Evolutionary conservation across 1,140 invertebrate genomes (phyloP), one percentile per base, ranked within the genome.

Genomic region (Harlomillsia oculata): DNA sequence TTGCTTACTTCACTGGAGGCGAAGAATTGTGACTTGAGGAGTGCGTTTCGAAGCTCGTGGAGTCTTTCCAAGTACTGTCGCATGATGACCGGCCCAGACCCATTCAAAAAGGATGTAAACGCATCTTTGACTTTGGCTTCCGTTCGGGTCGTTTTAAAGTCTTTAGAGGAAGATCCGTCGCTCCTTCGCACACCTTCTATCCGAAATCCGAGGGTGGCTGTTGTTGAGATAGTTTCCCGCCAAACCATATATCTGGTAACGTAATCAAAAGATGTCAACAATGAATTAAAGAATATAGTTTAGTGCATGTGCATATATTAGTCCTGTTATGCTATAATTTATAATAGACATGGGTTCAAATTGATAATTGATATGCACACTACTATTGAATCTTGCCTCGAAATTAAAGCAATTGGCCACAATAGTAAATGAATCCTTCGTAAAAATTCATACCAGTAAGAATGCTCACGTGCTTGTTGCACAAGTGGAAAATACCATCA

Each of bases 171-270:
- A 46, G 81, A 85, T 30, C 88, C 89, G 67, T 89, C 86, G 37
- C 82, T 81, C 62, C 85, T 84, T 73, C 89, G 66, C 37, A 66
- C 87, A 6, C 93, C 95, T 73, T 98, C 95, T 65, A 56, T 49
- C 37, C 54, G 44, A 74, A 98, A 98, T 48, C 93, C 95, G 23
- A 97, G 75, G 5, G 87, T 90, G 0, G 91, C 84, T 5, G 93
- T 96, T 18, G 92, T 97, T 21, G 91, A 96, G 67, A 97, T 95
- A 5, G 91, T 92, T 74, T 98, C 95, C 41, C 95, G 75, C 91
- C 94, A 98, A 18, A 94, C 87, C 92, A 96, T 96, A 70, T 96
- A 97, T 44, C 74, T 75, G 67, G 5, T 55, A 52, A 41, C 55
- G 37, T 5, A 44, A 50, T 40, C n/a, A n/a, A n/a, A n/a, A n/a